Base-by-base conservation (phyloP, 1,140 invertebrate genomes). In the Neomicropteryx cornuta region DNA sequence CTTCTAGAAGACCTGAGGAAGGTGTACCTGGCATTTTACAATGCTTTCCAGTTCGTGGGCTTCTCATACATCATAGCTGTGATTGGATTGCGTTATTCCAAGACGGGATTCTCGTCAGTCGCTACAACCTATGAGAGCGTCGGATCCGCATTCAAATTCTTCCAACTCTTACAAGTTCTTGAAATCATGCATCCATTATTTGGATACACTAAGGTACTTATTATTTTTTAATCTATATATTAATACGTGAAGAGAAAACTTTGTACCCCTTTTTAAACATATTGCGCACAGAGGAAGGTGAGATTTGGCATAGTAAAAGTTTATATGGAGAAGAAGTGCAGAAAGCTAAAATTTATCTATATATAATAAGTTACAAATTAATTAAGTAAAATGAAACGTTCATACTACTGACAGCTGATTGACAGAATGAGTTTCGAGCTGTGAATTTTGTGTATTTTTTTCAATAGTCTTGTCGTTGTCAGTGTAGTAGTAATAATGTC, bases 121-220 rank as follows among this genome's bases (percentile, higher is more conserved):
- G 60, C 67, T 18, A 74, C 72, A 32, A 81, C 83, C 0, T 94
- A 87, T 51, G 73, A 76, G 37, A 65, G 76, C 36, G 81, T 93
- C 6, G 87, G 89, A 1, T 68, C 72, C 16, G 79, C 83, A 4
- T 71, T 95, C 52, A 87, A 87, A 57, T 83, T 90, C 48, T 69
- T 85, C 32, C 87, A 93, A 49, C 50, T 87, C 3, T 60, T 91
- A 46, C 85, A 89, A 58, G 78, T 85, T 48, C 51, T 96, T 41
- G 92, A 97, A 70, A 77, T 95, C 0, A 70, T 95, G 63, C 87
- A 95, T 72, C 83, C 90, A 3, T 44, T 94, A 4, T 80, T 94
- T 51, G 86, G 87, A 2, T 89, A 92, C 47, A 90, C 89, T 10
- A 87, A 79, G 61, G 81, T 86, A 30, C 70, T 70, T 43, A 47